phyloP scores from a whole-genome alignment of 53 echinoderm and acorn worm species.

The Hippasteria phrygiana region DNA sequence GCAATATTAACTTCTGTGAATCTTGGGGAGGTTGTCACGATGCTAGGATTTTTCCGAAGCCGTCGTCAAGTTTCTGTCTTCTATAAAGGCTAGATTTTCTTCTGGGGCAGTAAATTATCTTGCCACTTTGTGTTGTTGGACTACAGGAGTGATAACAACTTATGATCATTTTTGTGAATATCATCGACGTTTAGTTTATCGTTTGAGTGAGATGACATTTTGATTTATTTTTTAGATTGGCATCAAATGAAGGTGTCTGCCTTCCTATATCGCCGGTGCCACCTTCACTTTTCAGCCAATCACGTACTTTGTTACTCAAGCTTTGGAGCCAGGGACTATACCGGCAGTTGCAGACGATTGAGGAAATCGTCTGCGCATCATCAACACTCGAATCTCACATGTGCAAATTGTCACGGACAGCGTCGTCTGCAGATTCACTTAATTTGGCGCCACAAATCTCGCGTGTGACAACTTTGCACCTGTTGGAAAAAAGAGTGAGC shows the following conservation, averaged over 20 bases:
- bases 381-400: conserved; percentile 35
- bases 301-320: conserved; percentile 1
- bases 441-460: conserved; percentile 39
- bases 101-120: too few species aligned
- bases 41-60: too few species aligned
- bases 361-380: conserved; percentile 31
- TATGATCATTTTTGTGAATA: too few species aligned
- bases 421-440: neutral
- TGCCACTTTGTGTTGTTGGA: too few species aligned
- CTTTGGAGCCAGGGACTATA: neutral
- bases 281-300: conserved; percentile 9
- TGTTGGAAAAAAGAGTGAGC: conserved; percentile 35
- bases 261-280: neutral
- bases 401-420: neutral
- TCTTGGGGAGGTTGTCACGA: too few species aligned
- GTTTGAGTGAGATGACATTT: too few species aligned
- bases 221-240: neutral
- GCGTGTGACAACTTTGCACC: conserved; percentile 21
- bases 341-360: neutral
- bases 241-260: neutral
- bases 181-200: too few species aligned
- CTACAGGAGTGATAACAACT: too few species aligned
- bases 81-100: too few species aligned
- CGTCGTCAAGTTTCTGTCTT: too few species aligned
- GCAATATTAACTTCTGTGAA: too few species aligned